Base-by-base conservation (phyloP, 2,888 invertebrate species). In the Arrhopalites spinosus region DNA sequence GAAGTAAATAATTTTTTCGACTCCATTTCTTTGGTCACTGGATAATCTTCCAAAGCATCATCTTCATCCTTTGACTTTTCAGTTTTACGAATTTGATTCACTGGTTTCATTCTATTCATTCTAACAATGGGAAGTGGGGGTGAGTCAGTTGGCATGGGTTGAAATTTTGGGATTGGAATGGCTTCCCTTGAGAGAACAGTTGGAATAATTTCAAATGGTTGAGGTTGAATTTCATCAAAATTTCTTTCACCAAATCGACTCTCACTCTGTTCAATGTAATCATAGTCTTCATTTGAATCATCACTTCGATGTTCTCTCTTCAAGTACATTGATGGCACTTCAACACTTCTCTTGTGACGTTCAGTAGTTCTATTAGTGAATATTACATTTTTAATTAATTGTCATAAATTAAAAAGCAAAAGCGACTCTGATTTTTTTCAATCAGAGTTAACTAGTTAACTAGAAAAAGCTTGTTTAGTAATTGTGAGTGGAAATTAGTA, bases 291-390 rank as follows among this genome's bases (percentile, higher is more conserved):
- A 11, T 64, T 56, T 17, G 45, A 75, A 36, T 77, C 78, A 59
- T 64, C 74, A 2, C 76, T 78, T 68, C 81, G 71, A 66, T 81
- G 82, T 53, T 81, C 81, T 17, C 71, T 69, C 17, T 59, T 75
- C 25, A 81, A 75, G 56, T 71, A 71, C 45, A 70, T 66, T 3
- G 79, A 72, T 17, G 80, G 81, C n/a, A 79, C 67, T 67, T 3
- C 59, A 23, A 61, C 73, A 43, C 77, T 77, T 30, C 81, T 72
- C 73, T 79, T 81, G 27, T 77, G 76, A 25, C 81, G 78, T 30
- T 63, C 25, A 25, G 13, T 50, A 20, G 3, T 43, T 43, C 45
- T 66, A 43, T n/a, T n/a, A n/a, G n/a, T n/a, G n/a, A n/a, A n/a
- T n/a, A n/a, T n/a, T n/a, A n/a, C n/a, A n/a, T n/a, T n/a, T n/a